Conservation (phyloP, 2,888 invertebrate species). For the Macaria liturata region DNA sequence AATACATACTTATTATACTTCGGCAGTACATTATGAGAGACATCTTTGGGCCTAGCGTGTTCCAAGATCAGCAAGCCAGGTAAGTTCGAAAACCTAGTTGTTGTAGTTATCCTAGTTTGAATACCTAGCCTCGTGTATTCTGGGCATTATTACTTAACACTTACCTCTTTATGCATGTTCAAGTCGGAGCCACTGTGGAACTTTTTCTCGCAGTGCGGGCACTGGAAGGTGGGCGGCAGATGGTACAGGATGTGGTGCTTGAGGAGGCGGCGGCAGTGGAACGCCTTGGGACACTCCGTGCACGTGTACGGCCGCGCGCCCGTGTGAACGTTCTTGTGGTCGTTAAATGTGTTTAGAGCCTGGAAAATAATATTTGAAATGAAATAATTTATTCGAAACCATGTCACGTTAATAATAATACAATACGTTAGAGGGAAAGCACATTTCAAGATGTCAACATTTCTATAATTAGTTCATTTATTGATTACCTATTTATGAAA, state of each 20-base stretch:
- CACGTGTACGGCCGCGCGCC: slow-evolving; percentile 13
- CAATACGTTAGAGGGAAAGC: too few species aligned
- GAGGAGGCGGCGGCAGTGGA: slow-evolving; percentile 1
- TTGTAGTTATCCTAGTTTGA: too few species aligned
- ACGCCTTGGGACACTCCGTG: slow-evolving; percentile 1
- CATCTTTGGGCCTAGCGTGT: too few species aligned
- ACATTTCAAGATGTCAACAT: too few species aligned
- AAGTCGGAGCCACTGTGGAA: slow-evolving; percentile 14
- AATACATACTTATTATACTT: too few species aligned
- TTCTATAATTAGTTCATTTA: too few species aligned
- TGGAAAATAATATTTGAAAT: not conserved
- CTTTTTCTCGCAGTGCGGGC: slow-evolving; percentile 14
- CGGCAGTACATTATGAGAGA: too few species aligned
- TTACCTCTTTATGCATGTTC: slow-evolving; percentile 10
- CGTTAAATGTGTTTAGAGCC: slow-evolving; percentile 13
- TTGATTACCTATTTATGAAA: too few species aligned
- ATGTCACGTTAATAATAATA: too few species aligned
- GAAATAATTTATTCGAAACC: too few species aligned
- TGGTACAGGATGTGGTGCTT: slow-evolving; percentile 5
- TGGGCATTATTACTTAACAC: not conserved
- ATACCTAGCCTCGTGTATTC: not conserved
- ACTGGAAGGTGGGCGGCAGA: slow-evolving; percentile 6
- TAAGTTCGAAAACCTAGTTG: too few species aligned
- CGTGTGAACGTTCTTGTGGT: slow-evolving; percentile 18
- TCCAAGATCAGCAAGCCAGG: too few species aligned